Conservation (phyloP, 92 coral and sea anemone genomes). For the Porites cylindrica region DNA sequence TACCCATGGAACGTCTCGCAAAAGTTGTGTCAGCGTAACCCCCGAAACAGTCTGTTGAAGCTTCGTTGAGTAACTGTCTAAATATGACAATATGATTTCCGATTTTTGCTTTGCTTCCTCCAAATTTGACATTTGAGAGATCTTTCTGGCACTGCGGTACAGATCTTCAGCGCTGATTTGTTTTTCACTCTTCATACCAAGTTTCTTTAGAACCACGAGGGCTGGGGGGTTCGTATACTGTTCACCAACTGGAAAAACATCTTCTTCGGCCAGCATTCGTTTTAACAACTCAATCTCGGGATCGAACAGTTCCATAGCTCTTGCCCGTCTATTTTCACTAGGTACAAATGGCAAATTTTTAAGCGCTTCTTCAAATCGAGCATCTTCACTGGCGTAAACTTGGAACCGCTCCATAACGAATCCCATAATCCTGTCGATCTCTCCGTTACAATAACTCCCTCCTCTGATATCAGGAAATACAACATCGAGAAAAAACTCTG, state of each 20-base stretch:
- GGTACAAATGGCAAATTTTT: constrained; percentile 55
- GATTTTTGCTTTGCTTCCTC: constrained; percentile 37
- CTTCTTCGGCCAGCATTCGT: constrained; percentile 44
- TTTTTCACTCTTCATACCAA: constrained; percentile 56
- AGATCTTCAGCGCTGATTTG: constrained; percentile 35
- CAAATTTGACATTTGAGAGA: background rate
- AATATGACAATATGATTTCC: constrained; percentile 25
- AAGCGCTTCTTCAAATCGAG: too few species aligned
- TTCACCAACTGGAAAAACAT: constrained; percentile 49
- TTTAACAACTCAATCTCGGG: constrained; percentile 41
- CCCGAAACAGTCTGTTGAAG: background rate
- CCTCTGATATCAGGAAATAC: constrained; percentile 56
- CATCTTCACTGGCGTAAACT: constrained; percentile 12
- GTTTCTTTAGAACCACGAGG: constrained; percentile 31
- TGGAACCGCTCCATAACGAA: constrained; percentile 42
- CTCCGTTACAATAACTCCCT: constrained; percentile 48
- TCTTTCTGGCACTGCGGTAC: constrained; percentile 26
- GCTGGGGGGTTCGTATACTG: constrained; percentile 26
- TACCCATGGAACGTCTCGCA: constrained; percentile 44
- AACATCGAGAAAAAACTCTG: constrained; percentile 30
- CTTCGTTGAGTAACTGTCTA: background rate
- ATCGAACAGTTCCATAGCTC: constrained; percentile 66
- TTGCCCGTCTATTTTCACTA: constrained; percentile 32
- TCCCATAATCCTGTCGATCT: constrained; percentile 58
- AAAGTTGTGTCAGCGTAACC: background rate